phyloP scores from a whole-genome alignment of 2,888 invertebrate species.

The Eupithecia vulgata region DNA sequence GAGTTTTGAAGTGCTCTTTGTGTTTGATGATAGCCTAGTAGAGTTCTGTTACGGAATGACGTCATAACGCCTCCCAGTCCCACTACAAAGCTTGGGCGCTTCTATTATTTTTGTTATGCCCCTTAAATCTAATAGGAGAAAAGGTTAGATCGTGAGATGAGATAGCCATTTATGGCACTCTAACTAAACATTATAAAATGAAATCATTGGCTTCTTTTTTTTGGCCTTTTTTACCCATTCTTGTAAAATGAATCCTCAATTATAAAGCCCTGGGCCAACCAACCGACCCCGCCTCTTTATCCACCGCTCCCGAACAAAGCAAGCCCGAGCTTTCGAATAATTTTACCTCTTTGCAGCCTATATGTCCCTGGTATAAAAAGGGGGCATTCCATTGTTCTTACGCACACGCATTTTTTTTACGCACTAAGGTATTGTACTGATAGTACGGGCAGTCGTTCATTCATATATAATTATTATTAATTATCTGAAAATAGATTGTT shows the following conservation, averaged over 20 bases:
- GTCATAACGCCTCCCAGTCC: slow-evolving; percentile 35
- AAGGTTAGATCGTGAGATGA: neutral
- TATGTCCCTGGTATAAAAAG: slow-evolving; percentile 82
- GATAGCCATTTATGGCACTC: neutral
- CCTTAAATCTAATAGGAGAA: neutral
- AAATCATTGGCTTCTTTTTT: neutral
- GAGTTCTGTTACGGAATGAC: slow-evolving; percentile 33
- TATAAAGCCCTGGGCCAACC: slow-evolving; percentile 2
- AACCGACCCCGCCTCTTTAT: slow-evolving; percentile 16
- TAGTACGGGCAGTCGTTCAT: too few species aligned
- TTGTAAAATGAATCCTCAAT: neutral
- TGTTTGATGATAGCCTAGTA: slow-evolving; percentile 62
- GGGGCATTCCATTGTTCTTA: slow-evolving; percentile 85
- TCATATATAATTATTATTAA: too few species aligned
- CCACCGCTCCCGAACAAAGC: slow-evolving; percentile 56
- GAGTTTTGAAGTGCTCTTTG: slow-evolving; percentile 41
- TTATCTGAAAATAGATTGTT: too few species aligned
- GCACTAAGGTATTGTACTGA: slow-evolving; percentile 24
- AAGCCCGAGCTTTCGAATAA: slow-evolving; percentile 59
- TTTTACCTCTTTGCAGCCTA: slow-evolving; percentile 67
- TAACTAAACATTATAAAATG: neutral
- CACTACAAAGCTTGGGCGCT: neutral
- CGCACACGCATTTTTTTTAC: slow-evolving; percentile 81
- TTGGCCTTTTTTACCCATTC: neutral
- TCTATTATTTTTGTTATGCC: neutral